phyloP scores from a whole-genome alignment of 2,888 invertebrate species.

The Xiphydria camelus region DNA sequence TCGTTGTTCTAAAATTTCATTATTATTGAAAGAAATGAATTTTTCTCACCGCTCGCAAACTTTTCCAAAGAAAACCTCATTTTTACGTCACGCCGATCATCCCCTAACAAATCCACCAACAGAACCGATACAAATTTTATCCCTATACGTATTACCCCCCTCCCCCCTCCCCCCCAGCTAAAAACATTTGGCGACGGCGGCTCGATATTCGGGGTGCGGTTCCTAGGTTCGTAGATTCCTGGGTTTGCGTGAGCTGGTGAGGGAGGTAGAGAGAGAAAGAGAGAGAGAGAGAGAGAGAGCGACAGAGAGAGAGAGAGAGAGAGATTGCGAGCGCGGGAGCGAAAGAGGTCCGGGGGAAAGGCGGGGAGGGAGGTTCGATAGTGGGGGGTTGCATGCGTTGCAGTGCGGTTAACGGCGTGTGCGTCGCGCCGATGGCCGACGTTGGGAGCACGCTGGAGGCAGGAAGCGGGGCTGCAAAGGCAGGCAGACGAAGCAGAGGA shows the following conservation, averaged over 20 bases:
- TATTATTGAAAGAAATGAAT: too few relatives aligned
- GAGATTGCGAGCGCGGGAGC: slow-evolving; percentile 27
- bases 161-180: slow-evolving; percentile 9
- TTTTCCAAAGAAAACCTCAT: not conserved
- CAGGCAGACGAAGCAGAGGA: slow-evolving; percentile 19
- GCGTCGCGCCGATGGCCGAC: slow-evolving; percentile 53
- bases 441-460: slow-evolving; percentile 45
- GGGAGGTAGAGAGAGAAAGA: slow-evolving; percentile 18
- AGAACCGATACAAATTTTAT: too few relatives aligned
- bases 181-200: slow-evolving; percentile 45
- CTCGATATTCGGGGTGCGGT: slow-evolving; percentile 58
- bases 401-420: slow-evolving; percentile 54
- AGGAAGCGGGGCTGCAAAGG: slow-evolving; percentile 30
- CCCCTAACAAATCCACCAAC: too few relatives aligned
- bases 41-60: too few relatives aligned
- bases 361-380: slow-evolving; percentile 9
- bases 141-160: not conserved
- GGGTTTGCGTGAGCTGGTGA: slow-evolving; percentile 44
- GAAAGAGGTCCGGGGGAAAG: slow-evolving; percentile 17
- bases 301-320: slow-evolving; percentile 10
- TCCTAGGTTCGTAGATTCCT: slow-evolving; percentile 43
- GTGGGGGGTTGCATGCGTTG: slow-evolving; percentile 40
- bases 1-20: too few relatives aligned
- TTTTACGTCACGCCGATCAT: too few relatives aligned
- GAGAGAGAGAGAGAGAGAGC: slow-evolving; percentile 22